These are phyloP conservation scores for Nannoperca obscura DNA, from an alignment of 2,797 vertebrate species.

Conservation along the genomic window DNA sequence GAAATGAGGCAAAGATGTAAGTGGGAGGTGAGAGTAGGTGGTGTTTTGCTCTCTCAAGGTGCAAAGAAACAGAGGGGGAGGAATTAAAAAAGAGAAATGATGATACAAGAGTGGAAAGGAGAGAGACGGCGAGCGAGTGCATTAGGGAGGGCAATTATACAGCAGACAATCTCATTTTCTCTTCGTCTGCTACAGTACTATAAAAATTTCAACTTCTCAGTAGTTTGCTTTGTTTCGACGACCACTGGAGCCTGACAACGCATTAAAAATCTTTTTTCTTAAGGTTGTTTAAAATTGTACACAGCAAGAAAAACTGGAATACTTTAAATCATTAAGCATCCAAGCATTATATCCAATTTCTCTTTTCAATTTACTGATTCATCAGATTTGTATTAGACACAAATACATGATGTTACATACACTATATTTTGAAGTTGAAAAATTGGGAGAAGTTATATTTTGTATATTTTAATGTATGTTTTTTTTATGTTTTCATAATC, in stretches of 20 bases:
- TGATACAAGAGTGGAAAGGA: slow-evolving; percentile 36
- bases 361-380: background rate
- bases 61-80: slow-evolving; percentile 63
- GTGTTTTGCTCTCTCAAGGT: slow-evolving; percentile 61
- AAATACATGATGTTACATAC: background rate
- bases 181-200: slow-evolving; percentile 15
- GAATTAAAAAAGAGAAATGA: slow-evolving; percentile 45
- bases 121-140: slow-evolving; percentile 35
- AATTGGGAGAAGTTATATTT: background rate
- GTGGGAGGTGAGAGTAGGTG: slow-evolving; percentile 67
- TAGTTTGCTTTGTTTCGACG: slow-evolving; percentile 33
- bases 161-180: slow-evolving; percentile 48
- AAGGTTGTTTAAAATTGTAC: slow-evolving; percentile 9
- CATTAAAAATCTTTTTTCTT: background rate
- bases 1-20: slow-evolving; percentile 66
- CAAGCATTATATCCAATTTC: background rate
- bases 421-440: background rate
- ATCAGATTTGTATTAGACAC: background rate
- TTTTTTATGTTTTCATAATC: no score
- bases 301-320: background rate
- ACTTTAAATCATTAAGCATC: no score
- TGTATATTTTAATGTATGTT: no score
- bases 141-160: slow-evolving; percentile 55
- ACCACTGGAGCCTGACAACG: slow-evolving; percentile 8
- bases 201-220: slow-evolving; percentile 30